phyloP scores from a whole-genome alignment of 2,797 vertebrate genomes.

The Neosilurus mollespiculum region DNA sequence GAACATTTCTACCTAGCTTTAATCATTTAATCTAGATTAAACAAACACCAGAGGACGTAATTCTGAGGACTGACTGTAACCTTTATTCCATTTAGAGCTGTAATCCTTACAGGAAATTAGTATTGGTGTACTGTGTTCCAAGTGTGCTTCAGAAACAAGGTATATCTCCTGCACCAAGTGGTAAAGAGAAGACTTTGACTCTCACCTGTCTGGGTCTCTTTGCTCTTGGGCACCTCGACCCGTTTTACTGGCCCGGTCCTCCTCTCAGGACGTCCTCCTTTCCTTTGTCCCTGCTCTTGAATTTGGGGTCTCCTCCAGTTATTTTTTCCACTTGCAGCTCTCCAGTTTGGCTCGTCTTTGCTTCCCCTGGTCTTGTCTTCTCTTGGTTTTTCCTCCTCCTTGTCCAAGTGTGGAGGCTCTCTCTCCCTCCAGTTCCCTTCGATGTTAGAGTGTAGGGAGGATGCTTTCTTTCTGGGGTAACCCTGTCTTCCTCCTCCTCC shows the following conservation, averaged over 20 bases:
- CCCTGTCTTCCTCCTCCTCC: slow-evolving; percentile 52
- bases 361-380: slow-evolving; percentile 61
- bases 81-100: neutral
- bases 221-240: slow-evolving; percentile 84
- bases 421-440: slow-evolving; percentile 55
- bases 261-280: slow-evolving; percentile 70
- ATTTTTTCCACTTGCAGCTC: slow-evolving; percentile 62
- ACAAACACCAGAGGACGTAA: neutral
- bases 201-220: slow-evolving; percentile 94
- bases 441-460: slow-evolving; percentile 64
- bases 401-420: slow-evolving; percentile 42
- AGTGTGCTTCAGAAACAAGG: neutral
- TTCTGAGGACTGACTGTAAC: neutral
- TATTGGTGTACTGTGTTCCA: no score
- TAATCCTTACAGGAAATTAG: neutral
- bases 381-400: slow-evolving; percentile 64
- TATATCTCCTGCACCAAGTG: neutral
- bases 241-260: slow-evolving; percentile 75
- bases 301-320: slow-evolving; percentile 67
- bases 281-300: slow-evolving; percentile 73
- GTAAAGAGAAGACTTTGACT: neutral
- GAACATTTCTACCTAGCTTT: neutral
- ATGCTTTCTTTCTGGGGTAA: slow-evolving; percentile 73
- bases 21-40: neutral
- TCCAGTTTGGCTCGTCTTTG: slow-evolving; percentile 58